These are phyloP conservation scores for Talpa occidentalis DNA, from an alignment of 2,113 vertebrate genomes.

Conservation along the genomic window DNA sequence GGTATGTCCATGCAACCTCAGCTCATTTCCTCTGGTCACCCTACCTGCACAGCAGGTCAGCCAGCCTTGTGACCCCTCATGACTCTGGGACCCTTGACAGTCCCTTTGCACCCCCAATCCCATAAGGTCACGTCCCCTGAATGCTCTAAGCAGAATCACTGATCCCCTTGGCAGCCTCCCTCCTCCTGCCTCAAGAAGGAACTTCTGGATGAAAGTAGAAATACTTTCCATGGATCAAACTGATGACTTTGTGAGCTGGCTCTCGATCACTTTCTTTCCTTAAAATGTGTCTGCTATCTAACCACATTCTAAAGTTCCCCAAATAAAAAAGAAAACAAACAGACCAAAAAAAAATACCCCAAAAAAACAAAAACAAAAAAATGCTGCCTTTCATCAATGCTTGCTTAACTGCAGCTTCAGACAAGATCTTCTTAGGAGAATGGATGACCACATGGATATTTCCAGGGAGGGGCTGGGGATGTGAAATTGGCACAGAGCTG, in stretches of 20 bases:
- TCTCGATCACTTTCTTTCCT: background rate
- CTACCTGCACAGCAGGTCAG: background rate
- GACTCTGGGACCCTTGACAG: background rate
- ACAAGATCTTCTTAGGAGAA: background rate
- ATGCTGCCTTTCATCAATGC: slow-evolving; percentile 51
- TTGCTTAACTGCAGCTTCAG: background rate
- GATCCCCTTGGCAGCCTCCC: background rate
- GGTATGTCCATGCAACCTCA: fast-evolving
- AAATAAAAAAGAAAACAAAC: slow-evolving; percentile 39
- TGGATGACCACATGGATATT: slow-evolving; percentile 32
- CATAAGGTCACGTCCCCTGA: fast-evolving
- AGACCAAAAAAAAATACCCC: background rate
- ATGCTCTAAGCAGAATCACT: background rate
- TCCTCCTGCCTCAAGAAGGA: background rate
- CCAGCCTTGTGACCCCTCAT: background rate
- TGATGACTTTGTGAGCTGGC: background rate
- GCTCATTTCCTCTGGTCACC: background rate
- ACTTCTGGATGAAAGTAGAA: background rate
- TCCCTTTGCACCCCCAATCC: background rate
- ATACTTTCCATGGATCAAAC: background rate
- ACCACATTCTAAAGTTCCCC: background rate
- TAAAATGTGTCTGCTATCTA: slow-evolving; percentile 57
- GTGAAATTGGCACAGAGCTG: background rate
- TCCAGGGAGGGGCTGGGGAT: background rate
- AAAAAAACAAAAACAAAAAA: background rate